A percentile compares a stretch with the other conserved stretches of the same genome.
These are phyloP conservation scores for Phataginus tetradactyla DNA, from an alignment of 2,797 vertebrate species.

Conservation along the genomic window DNA sequence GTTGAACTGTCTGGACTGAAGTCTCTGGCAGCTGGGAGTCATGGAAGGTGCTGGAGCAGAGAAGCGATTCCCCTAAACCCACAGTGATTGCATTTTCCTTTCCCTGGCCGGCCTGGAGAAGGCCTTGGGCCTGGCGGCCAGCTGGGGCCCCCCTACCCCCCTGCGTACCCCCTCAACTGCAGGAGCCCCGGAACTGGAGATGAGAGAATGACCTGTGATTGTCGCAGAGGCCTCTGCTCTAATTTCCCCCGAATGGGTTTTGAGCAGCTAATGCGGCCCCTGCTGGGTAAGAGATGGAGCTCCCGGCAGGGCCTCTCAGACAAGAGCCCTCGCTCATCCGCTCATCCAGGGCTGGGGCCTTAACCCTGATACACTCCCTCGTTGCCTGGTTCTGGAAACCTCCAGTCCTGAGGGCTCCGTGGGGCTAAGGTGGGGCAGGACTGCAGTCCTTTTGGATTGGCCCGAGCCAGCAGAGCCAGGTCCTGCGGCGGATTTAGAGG, in stretches of 20 bases:
- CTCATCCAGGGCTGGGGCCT: constrained; percentile 83
- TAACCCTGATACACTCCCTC: constrained; percentile 81
- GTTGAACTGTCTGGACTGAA: neutral
- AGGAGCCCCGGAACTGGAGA: constrained; percentile 83
- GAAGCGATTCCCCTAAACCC: neutral
- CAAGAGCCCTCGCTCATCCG: constrained; percentile 77
- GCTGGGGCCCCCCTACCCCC: constrained; percentile 62
- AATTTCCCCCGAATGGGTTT: constrained; percentile 88
- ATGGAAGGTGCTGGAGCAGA: neutral
- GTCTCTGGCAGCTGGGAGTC: neutral
- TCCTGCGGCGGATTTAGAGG: neutral
- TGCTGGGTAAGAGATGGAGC: constrained; percentile 86
- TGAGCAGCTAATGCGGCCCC: constrained; percentile 88
- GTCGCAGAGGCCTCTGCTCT: constrained; percentile 86
- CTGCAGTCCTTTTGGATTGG: neutral
- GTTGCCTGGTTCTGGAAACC: constrained; percentile 73
- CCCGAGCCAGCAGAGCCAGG: neutral
- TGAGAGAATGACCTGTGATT: constrained; percentile 88
- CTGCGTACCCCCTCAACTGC: constrained; percentile 78
- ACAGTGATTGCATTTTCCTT: neutral
- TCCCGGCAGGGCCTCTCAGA: constrained; percentile 83
- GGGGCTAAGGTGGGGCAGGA: neutral
- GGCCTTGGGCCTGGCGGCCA: neutral
- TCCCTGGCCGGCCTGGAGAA: neutral
- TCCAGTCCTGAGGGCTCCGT: constrained; percentile 25